Evolutionary conservation across 2,113 vertebrate genomes (phyloP), one percentile per base, ranked within the genome.

Genomic region (Gallinago undulata): DNA sequence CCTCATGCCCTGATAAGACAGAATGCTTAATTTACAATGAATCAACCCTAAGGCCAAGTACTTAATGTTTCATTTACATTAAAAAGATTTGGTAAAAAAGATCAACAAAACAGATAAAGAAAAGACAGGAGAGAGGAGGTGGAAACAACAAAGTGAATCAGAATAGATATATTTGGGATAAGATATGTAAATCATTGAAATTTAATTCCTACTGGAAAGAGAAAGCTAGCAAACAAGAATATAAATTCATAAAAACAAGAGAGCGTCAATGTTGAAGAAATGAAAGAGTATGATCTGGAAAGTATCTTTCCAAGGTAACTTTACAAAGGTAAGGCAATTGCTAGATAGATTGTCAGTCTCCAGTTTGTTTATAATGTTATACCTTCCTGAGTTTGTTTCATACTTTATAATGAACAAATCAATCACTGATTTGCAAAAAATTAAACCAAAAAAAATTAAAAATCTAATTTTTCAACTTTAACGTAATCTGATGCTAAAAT

Each of bases 21-120:
- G 31, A 92, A 92, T 84, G 53, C 23, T 80, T 94, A 85, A 83
- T 92, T 97, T 92, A 57, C 59, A n/a, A n/a, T 37, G 45, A 83
- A 69, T 80, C 72, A 77, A 41, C 86, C 94, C 64, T 69, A 74
- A 89, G 86, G 89, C 89, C 50, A 92, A 86, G 28, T 69, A 83
- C 55, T 41, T 63, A 93, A 93, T 67, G 19, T 88, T 95, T 86
- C 59, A 92, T 89, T 94, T 90, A 89, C 72, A 90, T 74, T 70
- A 81, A 86, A 95, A 92, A 67, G 59, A 23, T 62, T 88, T 60
- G 39, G 35, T 60, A 31, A 90, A 90, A 77, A 79, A 90, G 68
- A 92, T 90, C 62, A 74, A 90, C 83, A 74, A 8, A 70, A 70
- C 41, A 89, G 86, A 93, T 74, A 80, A 88, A 74, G 67, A 84